Conservation (phyloP, 2,113 vertebrate genomes). For the Cariama cristata region DNA sequence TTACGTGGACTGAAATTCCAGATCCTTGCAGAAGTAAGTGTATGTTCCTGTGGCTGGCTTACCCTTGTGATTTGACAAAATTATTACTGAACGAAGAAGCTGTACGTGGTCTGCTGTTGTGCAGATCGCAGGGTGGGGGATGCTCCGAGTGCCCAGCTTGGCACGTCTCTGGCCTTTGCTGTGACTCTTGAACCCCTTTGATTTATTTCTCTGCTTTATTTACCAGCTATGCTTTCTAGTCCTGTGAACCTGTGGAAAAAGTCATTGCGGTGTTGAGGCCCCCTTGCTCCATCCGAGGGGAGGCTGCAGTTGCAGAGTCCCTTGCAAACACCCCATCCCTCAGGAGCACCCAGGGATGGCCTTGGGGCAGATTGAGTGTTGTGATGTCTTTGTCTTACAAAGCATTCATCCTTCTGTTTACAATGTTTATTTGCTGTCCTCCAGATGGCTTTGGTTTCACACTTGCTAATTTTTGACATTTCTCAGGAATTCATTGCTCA, state of each 20-base stretch:
- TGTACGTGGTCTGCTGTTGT: accelerated
- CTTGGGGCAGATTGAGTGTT: not conserved
- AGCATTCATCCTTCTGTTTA: accelerated
- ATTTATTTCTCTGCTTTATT: not conserved
- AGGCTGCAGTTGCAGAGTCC: not conserved
- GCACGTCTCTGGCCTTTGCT: not conserved
- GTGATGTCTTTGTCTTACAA: not conserved
- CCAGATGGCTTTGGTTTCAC: not conserved
- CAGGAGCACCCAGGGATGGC: not conserved
- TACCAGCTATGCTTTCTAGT: not conserved
- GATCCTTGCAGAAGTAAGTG: not conserved
- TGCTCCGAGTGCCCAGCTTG: not conserved
- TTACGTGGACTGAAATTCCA: not conserved
- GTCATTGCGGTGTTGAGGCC: accelerated
- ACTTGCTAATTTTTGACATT: not conserved
- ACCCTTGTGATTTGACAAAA: accelerated
- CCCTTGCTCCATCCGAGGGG: not conserved
- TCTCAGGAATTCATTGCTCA: not conserved
- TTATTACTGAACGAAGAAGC: accelerated
- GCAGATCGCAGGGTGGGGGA: not conserved
- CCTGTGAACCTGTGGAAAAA: not conserved
- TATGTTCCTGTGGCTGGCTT: not conserved
- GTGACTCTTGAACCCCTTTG: not conserved
- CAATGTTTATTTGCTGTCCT: not conserved
- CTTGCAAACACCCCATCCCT: not conserved